Percentiles rank a stretch among this genome's conserved stretches.
Conservation (phyloP, 2,888 invertebrate species). For the Chironomus tentans region DNA sequence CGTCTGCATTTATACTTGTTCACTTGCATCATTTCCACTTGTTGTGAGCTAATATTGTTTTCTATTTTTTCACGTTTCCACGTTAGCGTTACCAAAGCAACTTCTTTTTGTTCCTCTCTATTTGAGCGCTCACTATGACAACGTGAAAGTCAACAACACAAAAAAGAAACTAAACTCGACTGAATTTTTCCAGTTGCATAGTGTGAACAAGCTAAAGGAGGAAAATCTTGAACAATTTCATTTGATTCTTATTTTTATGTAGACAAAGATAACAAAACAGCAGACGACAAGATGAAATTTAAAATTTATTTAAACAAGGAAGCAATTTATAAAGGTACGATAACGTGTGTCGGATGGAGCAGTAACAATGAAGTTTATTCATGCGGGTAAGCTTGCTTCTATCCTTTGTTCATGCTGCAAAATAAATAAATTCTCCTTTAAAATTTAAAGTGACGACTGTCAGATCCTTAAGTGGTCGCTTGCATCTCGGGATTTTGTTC, state of each 20-base stretch:
- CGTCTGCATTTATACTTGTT: background rate
- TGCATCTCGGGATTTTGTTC: constrained; percentile 63
- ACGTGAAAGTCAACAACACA: constrained; percentile 24
- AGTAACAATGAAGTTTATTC: constrained; percentile 89
- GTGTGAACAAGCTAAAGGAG: background rate
- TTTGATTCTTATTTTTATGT: constrained; percentile 1
- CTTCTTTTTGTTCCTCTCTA: background rate
- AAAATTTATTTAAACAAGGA: constrained; percentile 70
- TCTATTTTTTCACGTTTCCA: constrained; percentile 4
- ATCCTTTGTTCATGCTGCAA: constrained; percentile 21
- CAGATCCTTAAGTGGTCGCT: constrained; percentile 83
- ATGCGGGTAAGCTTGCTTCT: constrained; percentile 54
- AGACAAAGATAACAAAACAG: constrained; percentile 10
- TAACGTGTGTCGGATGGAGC: constrained; percentile 88
- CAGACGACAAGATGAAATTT: constrained; percentile 55
- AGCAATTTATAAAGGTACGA: constrained; percentile 66
- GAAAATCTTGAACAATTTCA: background rate
- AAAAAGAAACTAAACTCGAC: background rate
- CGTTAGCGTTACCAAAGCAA: constrained; percentile 1
- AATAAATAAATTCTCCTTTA: constrained; percentile 20
- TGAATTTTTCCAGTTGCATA: background rate
- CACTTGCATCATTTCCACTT: background rate
- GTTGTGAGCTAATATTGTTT: background rate
- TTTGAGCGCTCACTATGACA: background rate
- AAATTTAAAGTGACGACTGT: constrained; percentile 73